Conservation (phyloP, 2,888 invertebrate species). For the Prosapia bicincta region DNA sequence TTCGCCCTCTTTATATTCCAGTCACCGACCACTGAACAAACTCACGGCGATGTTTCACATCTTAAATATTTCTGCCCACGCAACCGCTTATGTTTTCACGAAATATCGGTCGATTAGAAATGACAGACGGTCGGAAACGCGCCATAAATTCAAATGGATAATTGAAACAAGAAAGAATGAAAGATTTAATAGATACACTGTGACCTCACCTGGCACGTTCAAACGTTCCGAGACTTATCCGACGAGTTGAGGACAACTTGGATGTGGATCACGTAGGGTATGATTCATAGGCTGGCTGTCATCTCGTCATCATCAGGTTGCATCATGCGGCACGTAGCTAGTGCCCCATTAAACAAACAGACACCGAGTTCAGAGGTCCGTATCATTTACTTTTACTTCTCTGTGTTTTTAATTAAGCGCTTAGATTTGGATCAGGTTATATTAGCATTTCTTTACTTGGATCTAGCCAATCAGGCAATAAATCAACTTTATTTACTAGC, state of each 20-base stretch:
- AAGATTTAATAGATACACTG: background rate
- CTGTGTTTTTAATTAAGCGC: background rate
- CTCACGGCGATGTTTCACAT: too few relatives aligned
- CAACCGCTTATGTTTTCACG: background rate
- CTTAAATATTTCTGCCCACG: background rate
- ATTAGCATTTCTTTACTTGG: background rate
- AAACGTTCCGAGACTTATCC: background rate
- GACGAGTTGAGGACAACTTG: too few relatives aligned
- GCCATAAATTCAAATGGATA: background rate
- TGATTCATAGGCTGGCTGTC: background rate
- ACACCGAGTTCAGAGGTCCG: background rate
- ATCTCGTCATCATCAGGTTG: background rate
- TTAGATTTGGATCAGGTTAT: background rate
- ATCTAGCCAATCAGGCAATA: too few relatives aligned
- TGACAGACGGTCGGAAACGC: background rate
- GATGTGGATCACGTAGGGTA: background rate
- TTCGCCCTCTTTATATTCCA: too few relatives aligned
- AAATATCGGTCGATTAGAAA: constrained; percentile 2
- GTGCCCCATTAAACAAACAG: too few relatives aligned
- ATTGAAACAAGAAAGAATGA: background rate
- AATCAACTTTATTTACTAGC: too few relatives aligned
- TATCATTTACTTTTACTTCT: background rate
- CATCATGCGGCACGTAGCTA: background rate
- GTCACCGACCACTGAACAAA: too few relatives aligned
- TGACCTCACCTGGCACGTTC: background rate